A percentile compares a stretch with the other conserved stretches of the same genome.
Evolutionary conservation across 1,140 invertebrate genomes (phyloP).

Genomic region (Euura saliciscinereae): DNA sequence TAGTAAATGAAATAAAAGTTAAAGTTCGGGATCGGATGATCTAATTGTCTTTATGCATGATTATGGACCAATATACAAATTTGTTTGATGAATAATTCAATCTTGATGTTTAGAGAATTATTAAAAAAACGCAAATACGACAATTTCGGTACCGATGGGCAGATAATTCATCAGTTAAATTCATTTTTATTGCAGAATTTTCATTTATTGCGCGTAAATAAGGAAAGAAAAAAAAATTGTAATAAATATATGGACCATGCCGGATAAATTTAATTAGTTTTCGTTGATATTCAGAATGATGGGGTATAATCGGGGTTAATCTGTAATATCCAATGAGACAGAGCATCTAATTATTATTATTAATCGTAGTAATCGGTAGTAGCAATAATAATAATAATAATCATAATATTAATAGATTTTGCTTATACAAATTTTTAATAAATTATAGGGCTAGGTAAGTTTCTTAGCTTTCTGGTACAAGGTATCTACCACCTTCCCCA

Average conservation of each 20-base stretch:
- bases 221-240: too few species aligned
- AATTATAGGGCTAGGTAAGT: slow-evolving; percentile 77
- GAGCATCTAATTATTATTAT: slow-evolving; percentile 40
- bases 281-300: too few species aligned
- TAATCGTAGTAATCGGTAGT: slow-evolving; percentile 35
- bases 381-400: slow-evolving; percentile 10
- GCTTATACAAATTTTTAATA: slow-evolving; percentile 46
- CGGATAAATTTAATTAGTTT: too few species aligned
- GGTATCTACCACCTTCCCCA: slow-evolving; percentile 99
- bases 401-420: slow-evolving; percentile 49
- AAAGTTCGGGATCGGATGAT: too few species aligned
- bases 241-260: too few species aligned
- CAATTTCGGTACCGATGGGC: too few species aligned
- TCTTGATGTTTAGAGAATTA: not conserved
- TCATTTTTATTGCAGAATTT: too few species aligned
- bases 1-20: not conserved
- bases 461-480: slow-evolving; percentile 99
- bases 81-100: not conserved
- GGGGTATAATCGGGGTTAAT: not conserved
- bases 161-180: too few species aligned
- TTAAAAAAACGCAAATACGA: too few species aligned
- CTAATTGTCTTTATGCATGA: not conserved
- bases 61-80: not conserved
- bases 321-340: slow-evolving; percentile 33
- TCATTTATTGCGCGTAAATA: too few species aligned